Percentiles rank a stretch among this genome's conserved stretches.
These are phyloP conservation scores for Percina caprodes DNA, from an alignment of 2,113 vertebrate species.

Conservation along the genomic window DNA sequence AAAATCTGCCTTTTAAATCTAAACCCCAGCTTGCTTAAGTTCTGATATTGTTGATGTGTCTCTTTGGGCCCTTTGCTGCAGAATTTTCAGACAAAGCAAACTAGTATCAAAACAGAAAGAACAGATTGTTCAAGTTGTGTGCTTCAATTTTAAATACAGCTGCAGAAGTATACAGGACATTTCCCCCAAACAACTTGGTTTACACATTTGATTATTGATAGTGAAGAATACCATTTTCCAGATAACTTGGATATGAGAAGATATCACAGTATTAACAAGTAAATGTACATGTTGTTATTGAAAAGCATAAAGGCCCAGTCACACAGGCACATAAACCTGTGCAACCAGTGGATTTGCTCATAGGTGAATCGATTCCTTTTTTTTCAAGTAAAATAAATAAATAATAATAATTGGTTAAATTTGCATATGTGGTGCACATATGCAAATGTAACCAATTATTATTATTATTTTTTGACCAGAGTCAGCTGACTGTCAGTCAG, in stretches of 20 bases:
- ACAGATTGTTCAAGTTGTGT: neutral
- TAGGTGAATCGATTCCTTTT: neutral
- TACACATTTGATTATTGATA: neutral
- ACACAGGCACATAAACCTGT: neutral
- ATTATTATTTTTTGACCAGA: too few relatives aligned
- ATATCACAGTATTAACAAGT: neutral
- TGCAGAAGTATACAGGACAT: neutral
- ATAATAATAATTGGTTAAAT: neutral
- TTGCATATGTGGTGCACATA: neutral
- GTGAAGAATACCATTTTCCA: neutral
- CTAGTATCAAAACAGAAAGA: neutral
- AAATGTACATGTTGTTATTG: neutral
- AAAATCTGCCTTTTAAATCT: neutral
- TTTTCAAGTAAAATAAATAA: too few relatives aligned
- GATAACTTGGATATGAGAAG: neutral
- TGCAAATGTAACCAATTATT: too few relatives aligned
- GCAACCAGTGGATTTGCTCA: neutral
- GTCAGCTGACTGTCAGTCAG: neutral
- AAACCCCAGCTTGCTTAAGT: conserved; percentile 3
- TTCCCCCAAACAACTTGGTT: neutral
- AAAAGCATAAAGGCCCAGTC: neutral
- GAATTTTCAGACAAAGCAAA: neutral
- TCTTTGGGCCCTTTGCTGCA: neutral
- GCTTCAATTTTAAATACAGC: neutral
- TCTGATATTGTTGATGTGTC: neutral